These are phyloP conservation scores for Pan paniscus DNA, from an alignment of 2,113 vertebrate genomes.

Conservation along the genomic window DNA sequence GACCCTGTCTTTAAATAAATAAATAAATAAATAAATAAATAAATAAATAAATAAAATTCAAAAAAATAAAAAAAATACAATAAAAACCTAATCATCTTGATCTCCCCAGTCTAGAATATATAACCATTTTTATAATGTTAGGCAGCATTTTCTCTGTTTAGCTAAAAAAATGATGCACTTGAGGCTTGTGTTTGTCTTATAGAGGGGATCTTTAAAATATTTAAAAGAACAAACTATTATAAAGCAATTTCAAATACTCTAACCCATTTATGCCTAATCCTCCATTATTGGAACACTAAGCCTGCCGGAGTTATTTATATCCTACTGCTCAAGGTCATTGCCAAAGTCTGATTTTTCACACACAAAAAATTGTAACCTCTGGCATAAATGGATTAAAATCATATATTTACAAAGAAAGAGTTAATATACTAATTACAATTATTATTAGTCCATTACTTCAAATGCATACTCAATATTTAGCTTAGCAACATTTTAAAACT, in stretches of 20 bases:
- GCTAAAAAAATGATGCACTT: not conserved
- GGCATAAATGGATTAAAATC: not conserved
- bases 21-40: not conserved
- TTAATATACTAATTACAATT: not conserved
- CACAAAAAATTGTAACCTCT: too few species aligned
- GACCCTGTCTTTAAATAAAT: too few species aligned
- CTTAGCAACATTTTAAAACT: slow-evolving; percentile 21
- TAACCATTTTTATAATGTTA: not conserved
- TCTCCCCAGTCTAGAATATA: not conserved
- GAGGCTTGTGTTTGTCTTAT: not conserved
- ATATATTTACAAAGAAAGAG: slow-evolving; percentile 8
- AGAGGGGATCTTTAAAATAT: not conserved
- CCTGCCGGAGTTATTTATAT: too few species aligned
- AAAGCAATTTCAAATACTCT: slow-evolving; percentile 1
- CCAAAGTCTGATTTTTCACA: too few species aligned
- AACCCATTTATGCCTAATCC: too few species aligned
- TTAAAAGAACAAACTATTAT: not conserved
- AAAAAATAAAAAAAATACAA: not conserved
- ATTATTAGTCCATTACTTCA: not conserved
- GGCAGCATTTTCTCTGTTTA: not conserved
- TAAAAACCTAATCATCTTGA: not conserved
- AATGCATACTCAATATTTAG: not conserved
- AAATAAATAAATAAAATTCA: not conserved
- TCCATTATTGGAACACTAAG: too few species aligned
- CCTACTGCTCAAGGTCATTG: too few species aligned